Evolutionary conservation across 92 coral and sea anemone genomes (phyloP), one percentile per base, ranked within the genome.

Genomic region (Plumapathes pennacea): DNA sequence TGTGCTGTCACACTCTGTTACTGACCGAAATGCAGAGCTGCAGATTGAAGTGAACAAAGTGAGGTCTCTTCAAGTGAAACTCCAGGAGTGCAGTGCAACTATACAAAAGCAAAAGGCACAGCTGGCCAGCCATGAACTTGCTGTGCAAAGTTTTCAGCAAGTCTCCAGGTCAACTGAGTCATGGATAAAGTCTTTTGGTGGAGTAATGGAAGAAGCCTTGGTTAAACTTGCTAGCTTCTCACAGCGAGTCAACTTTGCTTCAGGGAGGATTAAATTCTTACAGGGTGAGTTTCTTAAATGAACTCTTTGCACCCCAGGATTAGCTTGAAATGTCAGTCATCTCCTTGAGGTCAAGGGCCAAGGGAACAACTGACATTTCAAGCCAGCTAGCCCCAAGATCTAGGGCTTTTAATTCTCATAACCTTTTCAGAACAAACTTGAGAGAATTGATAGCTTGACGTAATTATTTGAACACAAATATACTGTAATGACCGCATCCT

Each of bases 271-370:
- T 42, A 76, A 74, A 30, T 87, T 90, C 45, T 73, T 90, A 32
- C 82, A 89, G 83, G 97, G 97, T 90, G 58, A 28, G 38, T 43
- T n/a, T n/a, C n/a, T n/a, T n/a, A n/a, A n/a, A n/a, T n/a, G n/a
- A n/a, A n/a, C n/a, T n/a, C n/a, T n/a, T n/a, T n/a, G n/a, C n/a
- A n/a, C n/a, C n/a, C n/a, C n/a, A n/a, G n/a, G n/a, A n/a, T n/a
- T n/a, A n/a, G n/a, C n/a, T n/a, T n/a, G n/a, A n/a, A n/a, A n/a
- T n/a, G n/a, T n/a, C n/a, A n/a, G n/a, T n/a, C n/a, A n/a, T n/a
- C n/a, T n/a, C n/a, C n/a, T n/a, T n/a, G n/a, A n/a, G n/a, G n/a
- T n/a, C n/a, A n/a, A n/a, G n/a, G n/a, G n/a, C n/a, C n/a, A n/a
- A n/a, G n/a, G n/a, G n/a, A n/a, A n/a, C n/a, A n/a, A n/a, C n/a